Percentiles rank a stretch among this genome's conserved stretches.
These are phyloP conservation scores for Cettia cetti DNA, from an alignment of 2,113 vertebrate genomes.

Conservation along the genomic window DNA sequence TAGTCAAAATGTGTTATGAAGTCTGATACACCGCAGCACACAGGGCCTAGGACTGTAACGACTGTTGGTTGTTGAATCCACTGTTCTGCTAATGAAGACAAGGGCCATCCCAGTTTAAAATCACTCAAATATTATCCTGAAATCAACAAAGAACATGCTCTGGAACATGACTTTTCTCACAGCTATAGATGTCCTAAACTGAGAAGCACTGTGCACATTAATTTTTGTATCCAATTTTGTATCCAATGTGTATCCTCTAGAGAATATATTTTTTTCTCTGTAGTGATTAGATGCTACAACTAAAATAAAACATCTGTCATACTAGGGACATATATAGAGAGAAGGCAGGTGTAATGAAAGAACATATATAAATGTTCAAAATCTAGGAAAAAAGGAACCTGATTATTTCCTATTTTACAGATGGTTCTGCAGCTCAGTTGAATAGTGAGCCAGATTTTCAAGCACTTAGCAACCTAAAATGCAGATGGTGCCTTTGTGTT, in stretches of 20 bases:
- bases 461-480: slow-evolving; percentile 32
- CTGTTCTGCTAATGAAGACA: background rate
- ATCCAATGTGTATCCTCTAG: background rate
- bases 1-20: background rate
- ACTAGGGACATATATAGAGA: background rate
- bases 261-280: background rate
- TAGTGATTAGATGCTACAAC: background rate
- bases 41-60: accelerated
- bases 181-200: background rate
- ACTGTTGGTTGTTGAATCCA: accelerated
- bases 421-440: background rate
- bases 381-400: background rate
- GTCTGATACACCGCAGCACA: background rate
- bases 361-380: background rate
- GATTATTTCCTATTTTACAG: slow-evolving; percentile 45
- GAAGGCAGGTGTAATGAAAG: background rate
- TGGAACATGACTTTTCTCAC: background rate
- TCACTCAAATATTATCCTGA: background rate
- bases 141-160: background rate
- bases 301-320: background rate
- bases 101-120: background rate
- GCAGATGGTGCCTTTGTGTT: slow-evolving; percentile 41
- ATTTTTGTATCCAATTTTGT: background rate
- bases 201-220: background rate
- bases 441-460: slow-evolving; percentile 15